These are phyloP conservation scores for Eilema griseolum DNA, from an alignment of 2,888 invertebrate species.

Conservation along the genomic window DNA sequence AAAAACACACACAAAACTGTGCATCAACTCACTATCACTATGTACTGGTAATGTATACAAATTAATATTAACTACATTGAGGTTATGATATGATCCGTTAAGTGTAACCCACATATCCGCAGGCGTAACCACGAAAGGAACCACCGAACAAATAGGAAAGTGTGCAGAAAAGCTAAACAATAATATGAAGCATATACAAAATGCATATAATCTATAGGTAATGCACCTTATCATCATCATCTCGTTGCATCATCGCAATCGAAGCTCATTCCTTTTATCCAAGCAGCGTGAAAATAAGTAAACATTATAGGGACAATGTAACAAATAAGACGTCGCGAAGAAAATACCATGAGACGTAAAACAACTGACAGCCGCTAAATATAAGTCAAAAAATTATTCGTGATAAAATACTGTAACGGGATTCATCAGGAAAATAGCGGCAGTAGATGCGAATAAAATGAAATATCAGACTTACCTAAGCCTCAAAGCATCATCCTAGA, in stretches of 20 bases:
- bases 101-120: constrained; percentile 33
- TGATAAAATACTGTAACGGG: constrained; percentile 51
- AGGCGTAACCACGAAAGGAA: constrained; percentile 28
- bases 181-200: constrained; percentile 48
- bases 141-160: constrained; percentile 33
- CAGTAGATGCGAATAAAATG: constrained; percentile 15
- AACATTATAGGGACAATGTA: constrained; percentile 53
- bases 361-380: constrained; percentile 85
- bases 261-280: constrained; percentile 74
- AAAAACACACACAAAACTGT: constrained; percentile 6
- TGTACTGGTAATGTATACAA: neutral
- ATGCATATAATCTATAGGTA: constrained; percentile 46
- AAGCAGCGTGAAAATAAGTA: constrained; percentile 74
- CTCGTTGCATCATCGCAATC: constrained; percentile 84
- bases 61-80: constrained; percentile 40
- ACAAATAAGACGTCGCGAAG: constrained; percentile 53
- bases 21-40: constrained; percentile 5
- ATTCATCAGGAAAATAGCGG: constrained; percentile 16
- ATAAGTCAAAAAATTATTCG: constrained; percentile 68
- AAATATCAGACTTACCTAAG: constrained; percentile 65
- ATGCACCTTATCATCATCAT: constrained; percentile 86
- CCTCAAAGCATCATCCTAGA: constrained; percentile 68
- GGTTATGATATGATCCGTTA: constrained; percentile 62
- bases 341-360: constrained; percentile 78
- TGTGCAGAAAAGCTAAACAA: constrained; percentile 60